Evolutionary conservation across 2,113 vertebrate species (phyloP), one percentile per base, ranked within the genome.

Genomic region (Cavia porcellus): DNA sequence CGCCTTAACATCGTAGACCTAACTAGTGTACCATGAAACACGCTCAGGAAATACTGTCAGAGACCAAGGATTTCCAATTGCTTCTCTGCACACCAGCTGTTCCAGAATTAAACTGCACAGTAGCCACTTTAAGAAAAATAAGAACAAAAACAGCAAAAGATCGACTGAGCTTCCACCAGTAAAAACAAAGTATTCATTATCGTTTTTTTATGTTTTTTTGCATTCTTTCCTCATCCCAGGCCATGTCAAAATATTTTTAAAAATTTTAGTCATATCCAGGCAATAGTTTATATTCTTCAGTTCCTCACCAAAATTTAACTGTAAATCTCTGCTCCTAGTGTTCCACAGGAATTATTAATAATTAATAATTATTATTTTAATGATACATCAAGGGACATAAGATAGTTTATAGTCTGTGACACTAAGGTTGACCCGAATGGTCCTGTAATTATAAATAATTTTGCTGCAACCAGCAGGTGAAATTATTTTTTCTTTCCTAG

Each of bases 401-500:
- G 68, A 87, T 32, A 30, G 25, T 64, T 83, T 87, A 45, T n/a
- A 32, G 24, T 2, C 1, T 20, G 50, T 42, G 28, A 86, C 22
- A 30, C 20, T 50, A 47, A 89, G 3, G 45, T 80, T 79, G 38
- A 84, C 35, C 59, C 30, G 24, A 38, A 19, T 57, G 57, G 10
- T 59, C 61, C 64, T 92, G 32, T 22, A 90, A 92, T 96, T 93
- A 92, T 79, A 95, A 91, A 87, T 57, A 94, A 77, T 88, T 91
- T 93, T 90, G 5, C 45, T 86, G 10, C 52, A 42, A 89, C 45
- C 59, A 83, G 62, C 35, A 82, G 38, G 61, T 86, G 35, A 93
- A 95, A 94, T 86, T 35, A 30, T 70, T 72, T 95, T 86, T 95
- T 87, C 84, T 85, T 97, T 55, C n/a, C 70, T 77, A 88, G 90